phyloP scores from a whole-genome alignment of 2,113 vertebrate species.

The Cyanoliseus patagonus region DNA sequence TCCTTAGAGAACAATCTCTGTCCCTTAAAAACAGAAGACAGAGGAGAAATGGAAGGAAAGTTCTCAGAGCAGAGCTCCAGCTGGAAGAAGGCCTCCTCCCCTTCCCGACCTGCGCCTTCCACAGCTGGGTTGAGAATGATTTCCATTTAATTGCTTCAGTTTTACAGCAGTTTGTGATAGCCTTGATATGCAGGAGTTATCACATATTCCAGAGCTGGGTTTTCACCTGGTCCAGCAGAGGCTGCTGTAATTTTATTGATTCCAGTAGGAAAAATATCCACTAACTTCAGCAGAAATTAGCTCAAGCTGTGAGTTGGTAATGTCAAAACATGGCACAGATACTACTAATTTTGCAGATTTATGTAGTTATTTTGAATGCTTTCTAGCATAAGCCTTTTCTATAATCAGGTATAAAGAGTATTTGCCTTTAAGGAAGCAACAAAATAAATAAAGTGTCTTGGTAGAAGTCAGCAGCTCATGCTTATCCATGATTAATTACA shows the following conservation, averaged over 20 bases:
- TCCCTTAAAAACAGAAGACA: neutral
- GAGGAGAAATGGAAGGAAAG: neutral
- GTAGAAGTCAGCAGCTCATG: neutral
- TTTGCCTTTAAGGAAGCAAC: neutral
- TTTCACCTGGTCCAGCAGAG: neutral
- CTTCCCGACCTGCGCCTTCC: neutral
- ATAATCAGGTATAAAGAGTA: neutral
- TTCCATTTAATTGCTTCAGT: neutral
- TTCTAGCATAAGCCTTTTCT: neutral
- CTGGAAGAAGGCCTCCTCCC: neutral
- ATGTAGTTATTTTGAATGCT: neutral
- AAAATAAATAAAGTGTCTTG: neutral
- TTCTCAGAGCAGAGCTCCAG: neutral
- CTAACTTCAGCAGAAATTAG: neutral
- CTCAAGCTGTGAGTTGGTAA: neutral
- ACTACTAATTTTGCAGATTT: neutral
- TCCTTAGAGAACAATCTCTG: neutral
- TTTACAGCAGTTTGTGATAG: neutral
- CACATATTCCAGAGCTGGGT: neutral
- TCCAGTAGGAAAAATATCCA: neutral
- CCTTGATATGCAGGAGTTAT: fast-evolving
- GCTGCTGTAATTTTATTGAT: neutral
- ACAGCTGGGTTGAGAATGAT: fast-evolving
- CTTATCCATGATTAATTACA: neutral
- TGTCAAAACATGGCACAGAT: neutral